Evolutionary conservation across 37 sponge, comb jelly and placozoan genomes (phyloP).

Genomic region (Crambe crambe): DNA sequence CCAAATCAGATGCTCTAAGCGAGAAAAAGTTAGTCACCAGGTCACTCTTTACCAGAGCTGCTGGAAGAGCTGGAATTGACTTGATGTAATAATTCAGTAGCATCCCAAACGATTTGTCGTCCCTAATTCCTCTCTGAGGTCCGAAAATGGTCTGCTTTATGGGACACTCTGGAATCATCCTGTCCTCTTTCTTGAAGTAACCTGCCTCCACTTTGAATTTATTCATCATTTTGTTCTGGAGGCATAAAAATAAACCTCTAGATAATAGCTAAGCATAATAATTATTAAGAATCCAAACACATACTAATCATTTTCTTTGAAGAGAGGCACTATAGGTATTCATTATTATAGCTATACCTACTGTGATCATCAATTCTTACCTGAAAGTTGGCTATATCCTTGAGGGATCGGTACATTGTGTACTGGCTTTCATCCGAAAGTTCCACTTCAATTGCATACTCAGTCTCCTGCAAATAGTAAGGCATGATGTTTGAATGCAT

Average conservation of each 20-base stretch:
- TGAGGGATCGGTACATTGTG: conserved; percentile 49
- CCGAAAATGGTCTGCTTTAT: conserved; percentile 68
- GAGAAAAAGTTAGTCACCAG: conserved; percentile 43
- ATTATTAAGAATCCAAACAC: no score
- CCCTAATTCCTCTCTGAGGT: conserved; percentile 11
- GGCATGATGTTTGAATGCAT: background rate
- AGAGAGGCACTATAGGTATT: no score
- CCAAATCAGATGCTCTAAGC: conserved; percentile 33
- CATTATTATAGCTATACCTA: background rate
- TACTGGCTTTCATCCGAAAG: conserved; percentile 68
- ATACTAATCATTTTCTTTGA: no score
- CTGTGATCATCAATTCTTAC: conserved; percentile 16
- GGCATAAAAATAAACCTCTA: background rate
- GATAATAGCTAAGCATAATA: no score
- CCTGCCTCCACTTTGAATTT: conserved; percentile 63
- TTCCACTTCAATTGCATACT: conserved; percentile 60
- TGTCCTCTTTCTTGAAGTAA: conserved; percentile 48
- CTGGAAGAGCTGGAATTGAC: conserved; percentile 47
- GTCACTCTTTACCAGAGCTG: conserved; percentile 43
- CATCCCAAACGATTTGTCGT: conserved; percentile 48
- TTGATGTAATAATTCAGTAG: conserved; percentile 59
- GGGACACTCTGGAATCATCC: conserved; percentile 62
- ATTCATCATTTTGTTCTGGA: conserved; percentile 23
- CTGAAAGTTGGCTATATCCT: conserved; percentile 47
- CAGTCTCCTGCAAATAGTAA: conserved; percentile 22